Evolutionary conservation across 2,888 invertebrate species (phyloP), one percentile per base, ranked within the genome.

Genomic region (Miltochrista miniata): DNA sequence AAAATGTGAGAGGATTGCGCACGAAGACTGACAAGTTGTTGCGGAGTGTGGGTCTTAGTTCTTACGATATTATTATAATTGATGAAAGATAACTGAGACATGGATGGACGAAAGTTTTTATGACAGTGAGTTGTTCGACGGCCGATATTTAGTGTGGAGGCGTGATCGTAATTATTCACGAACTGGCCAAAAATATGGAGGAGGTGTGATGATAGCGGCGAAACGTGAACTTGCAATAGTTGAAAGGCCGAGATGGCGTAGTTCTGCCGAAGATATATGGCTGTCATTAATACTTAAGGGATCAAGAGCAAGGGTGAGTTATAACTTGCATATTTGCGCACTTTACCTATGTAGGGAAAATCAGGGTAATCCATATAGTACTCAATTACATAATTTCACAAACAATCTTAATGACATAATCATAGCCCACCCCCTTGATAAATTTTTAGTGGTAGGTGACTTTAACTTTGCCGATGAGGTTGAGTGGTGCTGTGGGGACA

Each of bases 201-300:
- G 51, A 8, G 42, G 46, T 12, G 42, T 46, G 3, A 18, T 45
- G 2, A 45, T 45, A 10, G 51, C 41, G 12, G 45, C 41, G 1
- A 45, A 24, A 24, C 29, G 35, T 45, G 45, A 42, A 7, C 11
- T 45, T 13, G 24, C 12, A 24, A 35, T 35, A 9, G 31, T 45
- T 7, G 45, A 45, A 15, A 45, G 24, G 15, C 3, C 9, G 1
- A 37, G 37, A 1, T 51, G 51, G 45, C 42, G 45, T 9, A 51
- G 51, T 33, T 38, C 51, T 4, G 51, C 51, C 2, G 46, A 46
- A 15, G 46, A 51, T 31, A 39, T 50, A 2, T 50, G 44, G 49
- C 4, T 50, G 1, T 24, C 43, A 10, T 24, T 49, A 37, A 39
- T 13, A 8, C 14, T 49, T 0, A 41, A 45, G 12, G 12, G 42